A percentile compares a stretch with the other conserved stretches of the same genome.
These are phyloP conservation scores for Hirundichthys speculiger DNA, from an alignment of 2,113 vertebrate genomes.

Conservation along the genomic window DNA sequence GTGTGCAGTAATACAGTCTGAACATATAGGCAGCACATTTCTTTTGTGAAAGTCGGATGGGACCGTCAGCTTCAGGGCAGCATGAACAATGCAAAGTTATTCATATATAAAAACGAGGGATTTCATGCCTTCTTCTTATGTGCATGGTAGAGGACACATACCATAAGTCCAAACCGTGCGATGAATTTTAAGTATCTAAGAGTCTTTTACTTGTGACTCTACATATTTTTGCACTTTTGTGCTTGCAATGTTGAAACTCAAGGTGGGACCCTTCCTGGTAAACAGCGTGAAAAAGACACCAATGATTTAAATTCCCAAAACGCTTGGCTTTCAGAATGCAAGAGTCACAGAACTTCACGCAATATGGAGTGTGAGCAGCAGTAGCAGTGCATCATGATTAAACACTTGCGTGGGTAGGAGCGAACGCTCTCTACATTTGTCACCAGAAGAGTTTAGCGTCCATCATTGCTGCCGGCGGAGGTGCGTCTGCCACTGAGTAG, in stretches of 20 bases:
- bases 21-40: constrained; percentile 28
- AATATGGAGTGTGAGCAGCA: constrained; percentile 67
- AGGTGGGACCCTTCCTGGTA: background rate
- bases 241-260: constrained; percentile 1
- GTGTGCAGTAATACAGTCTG: constrained; percentile 12
- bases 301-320: background rate
- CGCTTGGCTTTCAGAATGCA: constrained; percentile 4
- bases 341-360: constrained; percentile 30
- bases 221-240: background rate
- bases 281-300: no score
- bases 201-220: background rate
- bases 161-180: constrained; percentile 24
- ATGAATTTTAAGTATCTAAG: constrained; percentile 14
- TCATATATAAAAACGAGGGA: background rate
- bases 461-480: constrained; percentile 66
- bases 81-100: constrained; percentile 9
- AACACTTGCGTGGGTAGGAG: constrained; percentile 70
- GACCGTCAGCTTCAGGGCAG: constrained; percentile 32
- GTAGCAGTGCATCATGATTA: constrained; percentile 71
- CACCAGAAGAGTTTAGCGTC: constrained; percentile 75
- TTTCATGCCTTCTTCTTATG: background rate
- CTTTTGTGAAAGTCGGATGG: constrained; percentile 34
- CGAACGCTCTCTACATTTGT: constrained; percentile 72
- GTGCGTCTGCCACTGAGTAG: constrained; percentile 72
- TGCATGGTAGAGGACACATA: constrained; percentile 23